phyloP scores from a whole-genome alignment of 2,888 invertebrate species.

The Harpagoxenus sublaevis region DNA sequence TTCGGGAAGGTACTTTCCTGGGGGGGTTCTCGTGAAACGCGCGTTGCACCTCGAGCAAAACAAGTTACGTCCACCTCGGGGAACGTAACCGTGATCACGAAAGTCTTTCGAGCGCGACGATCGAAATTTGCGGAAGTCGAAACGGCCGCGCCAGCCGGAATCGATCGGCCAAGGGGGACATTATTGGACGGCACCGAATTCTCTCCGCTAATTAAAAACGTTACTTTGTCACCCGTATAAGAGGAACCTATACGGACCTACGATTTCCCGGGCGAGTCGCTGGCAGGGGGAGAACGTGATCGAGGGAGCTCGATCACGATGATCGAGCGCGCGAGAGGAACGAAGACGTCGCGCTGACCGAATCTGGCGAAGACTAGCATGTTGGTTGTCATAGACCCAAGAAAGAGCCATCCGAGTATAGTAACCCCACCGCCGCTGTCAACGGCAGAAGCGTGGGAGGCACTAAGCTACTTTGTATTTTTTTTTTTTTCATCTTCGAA shows the following conservation, averaged over 20 bases:
- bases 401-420: constrained; percentile 74
- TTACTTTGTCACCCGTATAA: not conserved
- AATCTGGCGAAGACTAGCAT: constrained; percentile 78
- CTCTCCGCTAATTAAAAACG: constrained; percentile 2
- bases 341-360: constrained; percentile 72
- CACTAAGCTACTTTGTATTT: constrained; percentile 79
- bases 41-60: constrained; percentile 37
- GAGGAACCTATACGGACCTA: not conserved
- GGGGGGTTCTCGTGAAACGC: constrained; percentile 9
- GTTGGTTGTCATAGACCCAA: constrained; percentile 79
- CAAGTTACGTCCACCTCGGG: constrained; percentile 29
- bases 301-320: constrained; percentile 7
- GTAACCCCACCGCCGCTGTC: constrained; percentile 78
- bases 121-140: constrained; percentile 34
- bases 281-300: not conserved
- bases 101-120: constrained; percentile 26
- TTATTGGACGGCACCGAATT: not conserved
- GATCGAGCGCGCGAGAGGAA: constrained; percentile 12
- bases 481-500: constrained; percentile 61
- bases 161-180: not conserved
- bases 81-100: constrained; percentile 29
- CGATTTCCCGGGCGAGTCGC: not conserved
- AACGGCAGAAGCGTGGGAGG: constrained; percentile 81
- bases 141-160: not conserved
- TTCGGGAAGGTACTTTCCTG: constrained; percentile 35